These are phyloP conservation scores for Drosophila dives DNA, from an alignment of 2,888 invertebrate species.

Conservation along the genomic window DNA sequence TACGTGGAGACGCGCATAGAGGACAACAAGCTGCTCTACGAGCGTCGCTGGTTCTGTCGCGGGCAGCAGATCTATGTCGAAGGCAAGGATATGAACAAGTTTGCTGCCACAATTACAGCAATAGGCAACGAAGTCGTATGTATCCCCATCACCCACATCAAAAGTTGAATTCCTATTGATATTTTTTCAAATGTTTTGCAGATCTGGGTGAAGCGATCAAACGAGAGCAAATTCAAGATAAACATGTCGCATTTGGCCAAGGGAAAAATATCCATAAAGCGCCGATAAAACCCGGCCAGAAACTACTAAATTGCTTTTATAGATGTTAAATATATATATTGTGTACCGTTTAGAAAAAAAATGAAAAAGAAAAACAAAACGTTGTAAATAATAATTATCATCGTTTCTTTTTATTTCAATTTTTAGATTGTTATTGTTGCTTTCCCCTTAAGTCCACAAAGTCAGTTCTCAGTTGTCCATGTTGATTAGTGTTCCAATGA, in stretches of 20 bases:
- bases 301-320: constrained; percentile 4
- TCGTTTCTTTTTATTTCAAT: constrained; percentile 1
- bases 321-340: constrained; percentile 14
- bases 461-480: not conserved
- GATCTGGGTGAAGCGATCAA: constrained; percentile 95
- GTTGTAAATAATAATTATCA: constrained; percentile 33
- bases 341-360: constrained; percentile 14
- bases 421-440: constrained; percentile 5
- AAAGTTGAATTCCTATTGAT: not conserved
- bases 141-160: constrained; percentile 3
- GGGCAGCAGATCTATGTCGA: constrained; percentile 97
- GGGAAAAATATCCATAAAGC: constrained; percentile 94
- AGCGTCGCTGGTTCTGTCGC: constrained; percentile 97
- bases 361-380: constrained; percentile 13
- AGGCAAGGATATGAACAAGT: constrained; percentile 93
- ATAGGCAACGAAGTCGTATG: constrained; percentile 95
- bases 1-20: constrained; percentile 94
- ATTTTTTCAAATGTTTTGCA: constrained; percentile 85
- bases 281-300: constrained; percentile 85
- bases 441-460: not conserved
- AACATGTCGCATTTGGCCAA: constrained; percentile 93
- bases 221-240: constrained; percentile 92
- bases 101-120: constrained; percentile 95
- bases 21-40: constrained; percentile 96
- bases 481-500: not conserved